Base-by-base conservation (phyloP, 2,113 vertebrate species). In the Pseudorectes ferrugineus region DNA sequence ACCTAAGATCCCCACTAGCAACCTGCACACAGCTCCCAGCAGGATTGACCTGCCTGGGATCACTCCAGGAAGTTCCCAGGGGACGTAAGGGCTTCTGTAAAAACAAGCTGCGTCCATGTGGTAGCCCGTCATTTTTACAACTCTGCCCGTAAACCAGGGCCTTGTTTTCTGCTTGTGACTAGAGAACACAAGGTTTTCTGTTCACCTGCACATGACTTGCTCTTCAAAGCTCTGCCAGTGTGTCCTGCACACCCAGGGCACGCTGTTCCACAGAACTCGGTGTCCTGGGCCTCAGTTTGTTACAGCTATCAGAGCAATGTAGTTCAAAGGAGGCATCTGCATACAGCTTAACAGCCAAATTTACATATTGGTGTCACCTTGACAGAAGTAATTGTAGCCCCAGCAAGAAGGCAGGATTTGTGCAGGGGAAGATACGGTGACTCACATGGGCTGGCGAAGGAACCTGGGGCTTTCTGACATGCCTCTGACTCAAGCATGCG, bases 81-180 rank as follows among this genome's bases (percentile, higher is more conserved):
- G 26, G 52, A 74, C 0, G 0, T 5, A 46, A 21, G 9, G 3
- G 18, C 2, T 2, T n/a, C 36, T 46, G 6, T 8, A 52, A 46
- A 43, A 74, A 42, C 2, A 3, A 18, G 20, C 40, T 11, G 2
- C 2, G 2, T 35, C 36, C 18, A 23, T 5, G 26, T 21, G 36
- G 36, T 5, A 43, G 48, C 58, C 17, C 6, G 1, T 13, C 10
- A 4, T 16, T 63, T 79, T 55, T 11, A 65, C 49, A 67, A 4
- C 6, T 4, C 23, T 36, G 36, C 65, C 48, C 35, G 40, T 14
- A 21, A 54, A 77, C 18, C n/a, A 48, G 17, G 81, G 59, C 33
- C 42, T 65, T 21, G 42, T 19, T 66, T 61, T 63, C 57, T 33
- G 31, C 58, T 68, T 18, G 3, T n/a, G 42, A 42, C 14, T n/a